Evolutionary conservation across 2,888 invertebrate genomes (phyloP).

Genomic region (Philereme vetulata): DNA sequence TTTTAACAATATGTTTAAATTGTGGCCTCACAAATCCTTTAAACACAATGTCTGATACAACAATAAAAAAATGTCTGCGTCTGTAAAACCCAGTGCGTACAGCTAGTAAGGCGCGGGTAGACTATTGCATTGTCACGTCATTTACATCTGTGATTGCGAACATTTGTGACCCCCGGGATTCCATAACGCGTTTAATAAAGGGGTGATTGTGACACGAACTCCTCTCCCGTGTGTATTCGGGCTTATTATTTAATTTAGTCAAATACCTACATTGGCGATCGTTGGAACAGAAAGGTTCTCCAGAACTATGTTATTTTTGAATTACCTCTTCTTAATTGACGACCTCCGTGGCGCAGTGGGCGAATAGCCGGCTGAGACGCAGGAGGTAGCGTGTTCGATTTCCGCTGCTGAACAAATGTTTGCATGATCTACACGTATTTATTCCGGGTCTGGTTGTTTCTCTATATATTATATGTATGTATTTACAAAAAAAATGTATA

Average conservation of each 20-base stretch:
- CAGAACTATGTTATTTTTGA: not conserved
- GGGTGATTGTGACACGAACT: conserved; percentile 20
- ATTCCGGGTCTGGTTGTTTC: too few species aligned
- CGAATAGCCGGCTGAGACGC: too few species aligned
- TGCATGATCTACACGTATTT: too few species aligned
- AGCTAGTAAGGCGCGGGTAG: conserved; percentile 43
- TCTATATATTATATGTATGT: too few species aligned
- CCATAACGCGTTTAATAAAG: conserved; percentile 28
- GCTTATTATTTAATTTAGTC: not conserved
- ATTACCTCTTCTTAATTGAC: not conserved
- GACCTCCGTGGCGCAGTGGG: too few species aligned
- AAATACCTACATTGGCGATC: not conserved
- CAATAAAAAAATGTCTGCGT: conserved; percentile 19
- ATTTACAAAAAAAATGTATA: too few species aligned
- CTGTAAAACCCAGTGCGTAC: conserved; percentile 46
- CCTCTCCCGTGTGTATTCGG: conserved; percentile 11
- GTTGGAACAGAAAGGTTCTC: not conserved
- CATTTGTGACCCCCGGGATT: conserved; percentile 44
- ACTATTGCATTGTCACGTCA: conserved; percentile 67
- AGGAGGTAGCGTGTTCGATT: too few species aligned
- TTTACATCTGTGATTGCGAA: conserved; percentile 67
- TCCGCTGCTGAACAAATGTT: too few species aligned
- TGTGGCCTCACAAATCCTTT: not conserved
- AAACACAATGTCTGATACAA: not conserved
- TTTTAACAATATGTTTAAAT: too few species aligned